Evolutionary conservation across 1,140 invertebrate species (phyloP).

Genomic region (Drosophila subobscura): DNA sequence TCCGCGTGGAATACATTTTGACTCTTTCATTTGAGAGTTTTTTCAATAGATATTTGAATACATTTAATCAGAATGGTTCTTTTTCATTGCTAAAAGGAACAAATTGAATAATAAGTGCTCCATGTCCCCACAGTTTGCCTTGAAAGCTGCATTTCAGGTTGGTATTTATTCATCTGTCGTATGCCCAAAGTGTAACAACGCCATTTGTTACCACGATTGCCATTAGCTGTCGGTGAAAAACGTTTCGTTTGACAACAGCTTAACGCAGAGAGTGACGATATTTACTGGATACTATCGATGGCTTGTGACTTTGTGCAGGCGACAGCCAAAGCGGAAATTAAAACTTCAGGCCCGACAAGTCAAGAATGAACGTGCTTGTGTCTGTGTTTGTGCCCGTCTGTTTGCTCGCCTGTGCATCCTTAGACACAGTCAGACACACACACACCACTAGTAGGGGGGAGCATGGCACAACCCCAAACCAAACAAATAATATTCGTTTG

Average conservation of each 20-base stretch:
- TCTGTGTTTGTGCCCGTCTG: conserved; percentile 1
- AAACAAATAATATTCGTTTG: conserved; percentile 27
- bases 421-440: neutral
- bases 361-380: neutral
- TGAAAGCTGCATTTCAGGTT: too few species aligned
- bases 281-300: neutral
- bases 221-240: too few species aligned
- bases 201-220: too few species aligned
- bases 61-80: too few species aligned
- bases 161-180: too few species aligned
- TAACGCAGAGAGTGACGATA: too few species aligned
- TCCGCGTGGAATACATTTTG: neutral
- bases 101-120: too few species aligned
- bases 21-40: neutral
- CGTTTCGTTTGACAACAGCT: too few species aligned
- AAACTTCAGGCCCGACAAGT: conserved; percentile 50
- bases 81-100: too few species aligned
- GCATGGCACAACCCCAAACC: conserved; percentile 10
- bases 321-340: conserved; percentile 71
- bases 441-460: neutral
- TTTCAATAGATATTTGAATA: conserved; percentile 5
- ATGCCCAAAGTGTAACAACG: too few species aligned
- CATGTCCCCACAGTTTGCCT: too few species aligned
- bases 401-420: conserved; percentile 31
- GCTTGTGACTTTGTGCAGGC: conserved; percentile 27